Evolutionary conservation across 2,797 vertebrate species (phyloP).

Genomic region (Malurus splendens): DNA sequence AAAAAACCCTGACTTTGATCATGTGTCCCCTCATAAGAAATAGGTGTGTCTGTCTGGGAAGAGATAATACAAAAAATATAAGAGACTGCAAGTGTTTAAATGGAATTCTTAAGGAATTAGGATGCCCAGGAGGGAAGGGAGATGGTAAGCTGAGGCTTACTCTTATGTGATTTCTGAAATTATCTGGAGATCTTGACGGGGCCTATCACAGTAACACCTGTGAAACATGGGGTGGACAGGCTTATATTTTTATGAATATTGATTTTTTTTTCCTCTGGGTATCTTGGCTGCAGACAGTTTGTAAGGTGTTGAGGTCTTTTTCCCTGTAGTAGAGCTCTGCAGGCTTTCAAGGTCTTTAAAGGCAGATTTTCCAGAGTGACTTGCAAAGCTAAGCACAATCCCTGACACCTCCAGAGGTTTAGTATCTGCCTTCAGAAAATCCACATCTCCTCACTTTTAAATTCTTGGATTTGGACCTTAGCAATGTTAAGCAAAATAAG

Average conservation of each 20-base stretch:
- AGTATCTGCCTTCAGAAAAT: background rate
- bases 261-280: accelerated
- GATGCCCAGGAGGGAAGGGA: background rate
- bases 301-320: background rate
- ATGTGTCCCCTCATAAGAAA: background rate
- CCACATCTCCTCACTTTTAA: background rate
- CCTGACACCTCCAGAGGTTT: background rate
- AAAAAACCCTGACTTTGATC: background rate
- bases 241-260: background rate
- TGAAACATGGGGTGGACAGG: background rate
- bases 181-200: background rate
- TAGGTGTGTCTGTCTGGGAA: background rate
- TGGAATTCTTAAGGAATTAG: background rate
- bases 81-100: background rate
- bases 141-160: background rate
- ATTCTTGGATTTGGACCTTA: background rate
- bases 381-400: background rate
- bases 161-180: background rate
- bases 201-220: background rate
- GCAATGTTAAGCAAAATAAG: background rate
- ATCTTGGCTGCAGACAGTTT: background rate
- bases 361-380: background rate
- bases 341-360: background rate
- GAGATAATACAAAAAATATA: background rate
- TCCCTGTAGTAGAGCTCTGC: background rate